Conservation (phyloP, 2,113 vertebrate genomes). For the Ciconia boyciana region DNA sequence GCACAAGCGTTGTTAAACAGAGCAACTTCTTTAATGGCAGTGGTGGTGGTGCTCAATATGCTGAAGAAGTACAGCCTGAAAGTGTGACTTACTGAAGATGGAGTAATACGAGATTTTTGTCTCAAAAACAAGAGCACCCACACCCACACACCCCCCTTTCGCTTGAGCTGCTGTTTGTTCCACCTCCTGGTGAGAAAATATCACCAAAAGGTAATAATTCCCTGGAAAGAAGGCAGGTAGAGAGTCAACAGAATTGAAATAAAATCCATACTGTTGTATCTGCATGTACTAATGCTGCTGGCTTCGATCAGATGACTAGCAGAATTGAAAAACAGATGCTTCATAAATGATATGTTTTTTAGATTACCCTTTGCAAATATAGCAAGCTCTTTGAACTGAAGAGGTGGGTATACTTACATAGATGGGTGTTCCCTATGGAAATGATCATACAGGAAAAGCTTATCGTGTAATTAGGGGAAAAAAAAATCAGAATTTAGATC, state of each 20-base stretch:
- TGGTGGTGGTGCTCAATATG: not conserved
- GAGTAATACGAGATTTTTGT: not conserved
- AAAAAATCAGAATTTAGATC: not conserved
- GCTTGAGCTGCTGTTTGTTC: not conserved
- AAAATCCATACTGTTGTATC: not conserved
- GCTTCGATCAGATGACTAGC: not conserved
- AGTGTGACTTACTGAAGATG: not conserved
- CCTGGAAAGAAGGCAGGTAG: not conserved
- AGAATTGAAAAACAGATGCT: not conserved
- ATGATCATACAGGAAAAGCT: not conserved
- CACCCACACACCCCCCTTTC: not conserved
- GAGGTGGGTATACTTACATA: not conserved
- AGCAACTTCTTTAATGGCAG: not conserved
- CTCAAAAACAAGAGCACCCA: not conserved
- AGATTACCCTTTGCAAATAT: not conserved
- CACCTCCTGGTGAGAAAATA: not conserved
- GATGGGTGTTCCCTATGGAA: not conserved
- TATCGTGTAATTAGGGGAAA: not conserved
- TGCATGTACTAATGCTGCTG: not conserved
- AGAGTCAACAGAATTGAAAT: not conserved
- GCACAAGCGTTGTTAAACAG: not conserved
- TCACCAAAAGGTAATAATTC: no score
- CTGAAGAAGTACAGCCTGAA: not conserved
- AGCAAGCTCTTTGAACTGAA: not conserved
- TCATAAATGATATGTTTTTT: not conserved